These are phyloP conservation scores for Ophion ventricosus DNA, from an alignment of 2,888 invertebrate genomes.

Conservation along the genomic window DNA sequence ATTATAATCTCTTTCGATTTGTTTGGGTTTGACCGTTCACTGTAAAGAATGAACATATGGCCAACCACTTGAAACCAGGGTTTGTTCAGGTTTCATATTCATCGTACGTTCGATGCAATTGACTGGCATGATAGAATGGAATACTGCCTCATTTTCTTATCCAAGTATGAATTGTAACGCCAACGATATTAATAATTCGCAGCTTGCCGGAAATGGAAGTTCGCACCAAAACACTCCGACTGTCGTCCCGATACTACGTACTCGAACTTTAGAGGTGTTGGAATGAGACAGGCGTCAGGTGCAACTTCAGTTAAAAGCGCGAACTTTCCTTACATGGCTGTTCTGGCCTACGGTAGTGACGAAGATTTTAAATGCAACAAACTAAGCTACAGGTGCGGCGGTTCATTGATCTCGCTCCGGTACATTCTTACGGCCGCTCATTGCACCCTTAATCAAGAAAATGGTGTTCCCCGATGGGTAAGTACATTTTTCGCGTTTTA, in stretches of 20 bases:
- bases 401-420: slow-evolving; percentile 75
- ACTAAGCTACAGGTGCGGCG: slow-evolving; percentile 77
- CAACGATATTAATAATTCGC: slow-evolving; percentile 7
- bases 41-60: not conserved
- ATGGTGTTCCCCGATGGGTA: slow-evolving; percentile 75
- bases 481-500: slow-evolving; percentile 16
- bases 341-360: slow-evolving; percentile 73
- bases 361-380: slow-evolving; percentile 52
- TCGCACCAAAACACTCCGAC: too few relatives aligned
- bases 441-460: slow-evolving; percentile 76
- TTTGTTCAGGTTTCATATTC: too few relatives aligned
- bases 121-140: too few relatives aligned
- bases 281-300: too few relatives aligned
- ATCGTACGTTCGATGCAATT: too few relatives aligned
- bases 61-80: not conserved
- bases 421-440: slow-evolving; percentile 80
- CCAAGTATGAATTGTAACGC: too few relatives aligned
- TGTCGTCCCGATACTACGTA: too few relatives aligned
- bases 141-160: not conserved
- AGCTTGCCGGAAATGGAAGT: slow-evolving; percentile 77
- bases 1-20: too few relatives aligned
- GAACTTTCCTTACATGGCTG: slow-evolving; percentile 78
- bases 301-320: slow-evolving; percentile 65
- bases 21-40: too few relatives aligned
- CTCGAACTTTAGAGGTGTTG: slow-evolving; percentile 52